These are phyloP conservation scores for Leucania comma DNA, from an alignment of 2,888 invertebrate genomes.

Conservation along the genomic window DNA sequence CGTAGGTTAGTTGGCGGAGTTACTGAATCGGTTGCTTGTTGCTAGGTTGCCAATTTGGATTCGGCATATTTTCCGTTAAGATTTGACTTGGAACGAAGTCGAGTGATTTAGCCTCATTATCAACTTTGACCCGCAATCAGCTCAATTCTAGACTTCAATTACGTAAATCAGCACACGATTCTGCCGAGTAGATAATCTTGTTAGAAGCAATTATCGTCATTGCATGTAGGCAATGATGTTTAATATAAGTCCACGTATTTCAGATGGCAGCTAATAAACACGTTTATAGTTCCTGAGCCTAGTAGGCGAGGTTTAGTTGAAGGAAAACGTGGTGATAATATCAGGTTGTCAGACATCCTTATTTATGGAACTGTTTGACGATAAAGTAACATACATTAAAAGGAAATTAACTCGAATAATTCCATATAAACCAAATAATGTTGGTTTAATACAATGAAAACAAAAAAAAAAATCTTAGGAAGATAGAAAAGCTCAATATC, in stretches of 20 bases:
- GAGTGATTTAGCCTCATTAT: constrained; percentile 46
- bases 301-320: constrained; percentile 43
- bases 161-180: constrained; percentile 59
- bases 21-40: constrained; percentile 57
- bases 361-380: constrained; percentile 47
- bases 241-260: constrained; percentile 54
- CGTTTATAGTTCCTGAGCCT: constrained; percentile 41
- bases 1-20: constrained; percentile 40
- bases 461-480: background rate
- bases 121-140: constrained; percentile 60
- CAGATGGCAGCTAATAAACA: constrained; percentile 35
- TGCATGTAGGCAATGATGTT: constrained; percentile 43
- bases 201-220: constrained; percentile 60
- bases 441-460: background rate
- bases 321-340: constrained; percentile 55
- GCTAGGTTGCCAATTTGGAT: constrained; percentile 57
- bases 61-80: constrained; percentile 44
- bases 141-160: constrained; percentile 58
- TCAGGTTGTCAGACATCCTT: constrained; percentile 50
- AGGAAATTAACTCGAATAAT: constrained; percentile 42
- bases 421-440: constrained; percentile 2
- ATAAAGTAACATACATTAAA: constrained; percentile 37
- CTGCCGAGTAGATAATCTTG: constrained; percentile 57
- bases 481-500: background rate
- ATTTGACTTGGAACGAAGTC: constrained; percentile 32